Base-by-base conservation (phyloP, 2,888 invertebrate genomes). In the Lissocephala sabroskyi region DNA sequence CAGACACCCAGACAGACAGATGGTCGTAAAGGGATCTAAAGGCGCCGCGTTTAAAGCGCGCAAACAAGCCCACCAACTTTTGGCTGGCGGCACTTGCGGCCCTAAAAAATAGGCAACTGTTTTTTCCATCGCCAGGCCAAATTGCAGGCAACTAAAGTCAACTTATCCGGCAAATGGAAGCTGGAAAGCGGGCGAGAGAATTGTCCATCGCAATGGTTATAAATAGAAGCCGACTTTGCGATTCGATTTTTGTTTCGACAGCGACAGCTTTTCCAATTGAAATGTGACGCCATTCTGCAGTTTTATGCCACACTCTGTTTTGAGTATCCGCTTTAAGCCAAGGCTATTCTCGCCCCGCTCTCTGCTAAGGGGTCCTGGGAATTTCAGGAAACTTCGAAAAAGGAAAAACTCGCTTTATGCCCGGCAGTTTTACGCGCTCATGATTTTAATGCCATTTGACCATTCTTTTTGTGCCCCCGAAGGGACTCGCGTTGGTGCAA, bases 361-460 rank as follows among this genome's bases (percentile, higher is more conserved):
- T 23, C 7, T 23, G 23, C n/a, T n/a, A n/a, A n/a, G n/a, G n/a
- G 23, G 4, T 23, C 7, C 23, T 23, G 4, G 39, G 45, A 53
- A 45, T 36, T 59, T 57, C 36, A 48, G 62, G 56, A 65, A 59
- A 63, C 71, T 58, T n/a, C 62, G 55, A 65, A 56, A 64, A 65
- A n/a, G n/a, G n/a, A n/a, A n/a, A n/a, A n/a, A 44, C 48, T 63
- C 52, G 42, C 23, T 23, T 23, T 35, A 10, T 35, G 13, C 16
- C 16, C 16, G 16, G 35, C 16, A 3, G 23, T 67, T 66, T 76
- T 76, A 61, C 60, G 56, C 65, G 55, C 70, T 73, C 50, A 64
- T 60, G 61, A 58, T 61, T 67, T 73, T 60, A 73, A 68, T 68
- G 70, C 74, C 70, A 70, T 77, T 74, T 77, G 62, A 53, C 52